A percentile compares a stretch with the other conserved stretches of the same genome.
These are phyloP conservation scores for Drusus annulatus DNA, from an alignment of 1,140 invertebrate genomes.

Conservation along the genomic window DNA sequence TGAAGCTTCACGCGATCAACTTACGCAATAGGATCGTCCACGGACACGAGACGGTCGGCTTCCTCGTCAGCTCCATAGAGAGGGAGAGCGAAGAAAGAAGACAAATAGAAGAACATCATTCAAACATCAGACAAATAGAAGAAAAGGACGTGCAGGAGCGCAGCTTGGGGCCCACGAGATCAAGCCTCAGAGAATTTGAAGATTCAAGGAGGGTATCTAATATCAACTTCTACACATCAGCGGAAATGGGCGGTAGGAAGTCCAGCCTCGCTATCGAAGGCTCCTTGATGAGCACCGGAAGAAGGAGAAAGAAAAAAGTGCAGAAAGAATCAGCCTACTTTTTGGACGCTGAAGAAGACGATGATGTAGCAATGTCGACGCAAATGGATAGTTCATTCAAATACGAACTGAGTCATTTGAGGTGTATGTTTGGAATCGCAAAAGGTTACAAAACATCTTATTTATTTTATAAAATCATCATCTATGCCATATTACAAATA, in stretches of 20 bases:
- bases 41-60: neutral
- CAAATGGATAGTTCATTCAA: constrained; percentile 10
- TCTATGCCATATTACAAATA: too few species aligned
- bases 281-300: neutral
- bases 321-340: neutral
- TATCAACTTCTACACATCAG: neutral
- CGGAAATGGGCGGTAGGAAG: neutral
- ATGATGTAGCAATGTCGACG: neutral
- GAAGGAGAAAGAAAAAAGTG: neutral
- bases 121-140: too few species aligned
- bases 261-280: neutral
- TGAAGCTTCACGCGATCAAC: too few species aligned
- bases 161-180: neutral
- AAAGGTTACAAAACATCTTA: constrained; percentile 15
- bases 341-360: constrained; percentile 9
- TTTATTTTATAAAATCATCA: too few species aligned
- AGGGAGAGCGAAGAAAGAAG: neutral
- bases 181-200: neutral
- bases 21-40: too few species aligned
- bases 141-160: neutral
- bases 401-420: constrained; percentile 31
- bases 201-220: neutral
- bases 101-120: neutral
- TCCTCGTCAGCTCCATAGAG: constrained; percentile 1
- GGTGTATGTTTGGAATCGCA: constrained; percentile 44